Conservation (phyloP, 2,888 invertebrate species). For the Agonopterix arenella region DNA sequence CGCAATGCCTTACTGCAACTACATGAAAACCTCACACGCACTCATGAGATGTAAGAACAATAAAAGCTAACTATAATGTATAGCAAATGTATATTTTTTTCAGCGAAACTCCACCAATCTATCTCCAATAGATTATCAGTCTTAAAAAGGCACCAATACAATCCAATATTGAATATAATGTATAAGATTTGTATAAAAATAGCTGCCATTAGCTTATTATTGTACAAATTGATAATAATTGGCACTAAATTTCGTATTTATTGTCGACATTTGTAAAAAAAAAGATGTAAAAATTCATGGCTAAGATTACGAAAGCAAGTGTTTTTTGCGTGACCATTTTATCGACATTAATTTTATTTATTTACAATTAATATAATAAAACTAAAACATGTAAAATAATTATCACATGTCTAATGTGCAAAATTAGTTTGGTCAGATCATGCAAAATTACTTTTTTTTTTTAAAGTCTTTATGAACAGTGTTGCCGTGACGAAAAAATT, state of each 20-base stretch:
- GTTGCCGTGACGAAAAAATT: too few relatives aligned
- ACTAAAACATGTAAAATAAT: too few relatives aligned
- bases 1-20: not conserved
- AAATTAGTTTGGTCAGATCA: too few relatives aligned
- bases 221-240: constrained; percentile 12
- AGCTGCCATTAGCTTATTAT: constrained; percentile 24
- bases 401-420: too few relatives aligned
- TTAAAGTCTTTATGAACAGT: too few relatives aligned
- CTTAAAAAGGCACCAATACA: constrained; percentile 50
- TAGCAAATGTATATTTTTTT: not conserved
- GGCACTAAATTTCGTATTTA: constrained; percentile 13
- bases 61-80: not conserved
- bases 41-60: too few relatives aligned
- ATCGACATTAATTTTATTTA: too few relatives aligned
- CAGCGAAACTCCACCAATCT: not conserved
- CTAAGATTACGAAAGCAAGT: too few relatives aligned
- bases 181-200: constrained; percentile 25
- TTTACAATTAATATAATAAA: too few relatives aligned
- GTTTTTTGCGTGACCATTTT: too few relatives aligned
- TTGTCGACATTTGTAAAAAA: not conserved
- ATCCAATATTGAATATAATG: constrained; percentile 19
- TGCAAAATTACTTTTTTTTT: too few relatives aligned
- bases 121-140: constrained; percentile 5
- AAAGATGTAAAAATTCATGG: not conserved
- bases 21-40: too few relatives aligned